phyloP scores from a whole-genome alignment of 2,888 invertebrate species.

The Meghimatium bilineatum region DNA sequence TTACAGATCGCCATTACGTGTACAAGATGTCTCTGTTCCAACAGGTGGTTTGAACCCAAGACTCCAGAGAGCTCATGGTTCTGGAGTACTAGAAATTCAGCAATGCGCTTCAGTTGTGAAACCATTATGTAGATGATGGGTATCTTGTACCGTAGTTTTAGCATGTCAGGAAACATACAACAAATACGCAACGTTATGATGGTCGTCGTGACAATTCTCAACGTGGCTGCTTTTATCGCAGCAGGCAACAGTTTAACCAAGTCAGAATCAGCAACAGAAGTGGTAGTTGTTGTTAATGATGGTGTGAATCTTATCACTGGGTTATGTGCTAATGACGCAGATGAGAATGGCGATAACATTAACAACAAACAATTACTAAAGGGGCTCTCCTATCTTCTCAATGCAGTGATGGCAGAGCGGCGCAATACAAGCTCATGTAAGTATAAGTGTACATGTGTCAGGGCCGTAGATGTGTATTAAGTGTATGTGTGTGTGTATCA shows the following conservation, averaged over 20 bases:
- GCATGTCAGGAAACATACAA: not conserved
- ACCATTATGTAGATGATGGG: too few relatives aligned
- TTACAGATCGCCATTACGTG: too few relatives aligned
- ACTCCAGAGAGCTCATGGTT: too few relatives aligned
- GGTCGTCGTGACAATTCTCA: not conserved
- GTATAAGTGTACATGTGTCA: not conserved
- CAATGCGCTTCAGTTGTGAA: too few relatives aligned
- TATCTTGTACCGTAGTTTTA: not conserved
- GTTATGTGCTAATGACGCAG: not conserved
- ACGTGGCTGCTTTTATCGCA: not conserved
- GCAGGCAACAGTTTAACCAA: not conserved
- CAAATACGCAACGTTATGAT: not conserved
- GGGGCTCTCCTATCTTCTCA: not conserved
- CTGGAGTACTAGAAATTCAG: too few relatives aligned
- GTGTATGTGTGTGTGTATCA: too few relatives aligned
- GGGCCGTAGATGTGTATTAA: too few relatives aligned
- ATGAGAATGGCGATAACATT: not conserved
- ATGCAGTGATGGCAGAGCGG: not conserved
- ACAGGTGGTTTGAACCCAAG: too few relatives aligned
- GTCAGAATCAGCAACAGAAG: too few relatives aligned
- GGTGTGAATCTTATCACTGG: not conserved
- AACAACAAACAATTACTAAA: not conserved
- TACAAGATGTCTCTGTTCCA: too few relatives aligned
- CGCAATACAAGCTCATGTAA: conserved; percentile 3
- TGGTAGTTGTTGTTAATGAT: conserved; percentile 1